These are phyloP conservation scores for Sternotherus odoratus DNA, from an alignment of 2,797 vertebrate species.

Conservation along the genomic window DNA sequence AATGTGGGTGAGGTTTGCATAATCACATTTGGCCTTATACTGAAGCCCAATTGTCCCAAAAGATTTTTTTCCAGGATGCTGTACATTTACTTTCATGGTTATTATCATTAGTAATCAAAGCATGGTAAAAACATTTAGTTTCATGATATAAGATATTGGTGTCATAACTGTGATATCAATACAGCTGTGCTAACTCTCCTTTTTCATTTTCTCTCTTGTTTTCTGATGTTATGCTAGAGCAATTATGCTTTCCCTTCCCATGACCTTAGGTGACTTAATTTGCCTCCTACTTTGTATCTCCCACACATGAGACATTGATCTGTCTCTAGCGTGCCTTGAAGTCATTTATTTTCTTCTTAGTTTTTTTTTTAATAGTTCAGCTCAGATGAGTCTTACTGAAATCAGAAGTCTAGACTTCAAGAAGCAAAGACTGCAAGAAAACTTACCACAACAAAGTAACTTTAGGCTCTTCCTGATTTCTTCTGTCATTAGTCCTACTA, in stretches of 20 bases:
- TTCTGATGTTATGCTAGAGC: slow-evolving; percentile 48
- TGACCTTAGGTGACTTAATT: slow-evolving; percentile 77
- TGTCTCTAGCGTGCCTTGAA: neutral
- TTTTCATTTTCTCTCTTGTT: neutral
- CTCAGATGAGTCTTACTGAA: neutral
- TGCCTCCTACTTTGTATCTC: slow-evolving; percentile 61
- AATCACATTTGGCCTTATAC: neutral
- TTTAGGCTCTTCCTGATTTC: slow-evolving; percentile 6
- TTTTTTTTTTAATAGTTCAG: slow-evolving; percentile 23
- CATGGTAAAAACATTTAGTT: neutral
- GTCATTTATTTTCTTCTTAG: slow-evolving; percentile 51
- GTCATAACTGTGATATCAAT: slow-evolving; percentile 13
- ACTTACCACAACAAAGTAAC: neutral
- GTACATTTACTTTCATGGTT: neutral
- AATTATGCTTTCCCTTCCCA: slow-evolving; percentile 64
- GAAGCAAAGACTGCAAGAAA: neutral
- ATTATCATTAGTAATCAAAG: slow-evolving; percentile 37
- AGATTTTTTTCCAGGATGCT: neutral
- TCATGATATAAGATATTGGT: neutral
- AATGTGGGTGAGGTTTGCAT: neutral
- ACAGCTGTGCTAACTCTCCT: neutral
- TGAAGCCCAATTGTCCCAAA: neutral
- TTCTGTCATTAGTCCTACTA: slow-evolving; percentile 16
- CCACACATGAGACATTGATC: slow-evolving; percentile 37
- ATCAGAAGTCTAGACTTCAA: neutral